phyloP scores from a whole-genome alignment of 2,797 vertebrate species.

The Picus viridis region DNA sequence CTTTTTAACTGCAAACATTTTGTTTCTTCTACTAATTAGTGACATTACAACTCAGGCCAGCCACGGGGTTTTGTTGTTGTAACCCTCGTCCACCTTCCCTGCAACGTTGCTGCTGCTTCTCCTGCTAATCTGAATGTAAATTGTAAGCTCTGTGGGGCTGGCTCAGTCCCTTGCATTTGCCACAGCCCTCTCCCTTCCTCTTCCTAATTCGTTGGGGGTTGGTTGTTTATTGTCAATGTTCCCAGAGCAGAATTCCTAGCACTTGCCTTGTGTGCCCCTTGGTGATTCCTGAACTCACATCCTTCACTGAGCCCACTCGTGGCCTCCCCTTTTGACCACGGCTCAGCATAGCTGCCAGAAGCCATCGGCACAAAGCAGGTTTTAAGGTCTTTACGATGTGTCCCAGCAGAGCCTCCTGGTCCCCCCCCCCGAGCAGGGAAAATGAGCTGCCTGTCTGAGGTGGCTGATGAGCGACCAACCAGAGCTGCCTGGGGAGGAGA shows the following conservation, averaged over 20 bases:
- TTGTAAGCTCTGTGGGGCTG: background rate
- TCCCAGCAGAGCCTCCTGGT: background rate
- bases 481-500: background rate
- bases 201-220: background rate
- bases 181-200: background rate
- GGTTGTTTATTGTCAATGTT: background rate
- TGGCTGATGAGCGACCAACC: background rate
- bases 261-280: background rate
- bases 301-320: background rate
- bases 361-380: background rate
- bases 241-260: background rate
- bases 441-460: conserved; percentile 1
- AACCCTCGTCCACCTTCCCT: conserved; percentile 32
- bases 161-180: background rate
- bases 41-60: background rate
- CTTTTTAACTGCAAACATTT: background rate
- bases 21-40: conserved; percentile 24
- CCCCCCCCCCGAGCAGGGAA: background rate
- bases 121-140: conserved; percentile 42
- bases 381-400: background rate
- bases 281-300: conserved; percentile 3
- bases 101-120: background rate
- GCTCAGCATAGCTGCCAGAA: conserved; percentile 26
- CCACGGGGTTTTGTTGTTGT: conserved; percentile 3
- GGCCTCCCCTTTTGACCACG: background rate